phyloP scores from a whole-genome alignment of 37 sponge, comb jelly and placozoan species.

The Crambe crambe region DNA sequence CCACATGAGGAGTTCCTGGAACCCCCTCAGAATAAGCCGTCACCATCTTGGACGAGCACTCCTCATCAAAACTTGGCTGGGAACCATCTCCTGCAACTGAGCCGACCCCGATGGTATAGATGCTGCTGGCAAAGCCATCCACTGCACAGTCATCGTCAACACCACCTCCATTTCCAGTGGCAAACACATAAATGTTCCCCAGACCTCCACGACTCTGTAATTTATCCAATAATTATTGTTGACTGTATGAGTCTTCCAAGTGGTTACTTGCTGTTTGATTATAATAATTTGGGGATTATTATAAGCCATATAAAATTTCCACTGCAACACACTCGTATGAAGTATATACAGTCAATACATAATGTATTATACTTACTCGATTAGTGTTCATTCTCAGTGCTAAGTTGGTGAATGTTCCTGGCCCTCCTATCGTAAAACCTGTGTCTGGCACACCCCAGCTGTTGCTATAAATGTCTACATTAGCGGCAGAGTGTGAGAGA shows the following conservation, averaged over 20 bases:
- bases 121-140: slow-evolving; percentile 88
- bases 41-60: slow-evolving; percentile 88
- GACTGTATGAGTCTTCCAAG: not conserved
- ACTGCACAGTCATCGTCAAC: slow-evolving; percentile 82
- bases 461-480: slow-evolving; percentile 88
- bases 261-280: no score
- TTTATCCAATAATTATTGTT: not conserved
- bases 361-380: slow-evolving; percentile 24
- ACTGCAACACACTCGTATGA: no score
- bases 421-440: slow-evolving; percentile 87
- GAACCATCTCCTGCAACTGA: slow-evolving; percentile 69
- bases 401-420: slow-evolving; percentile 56
- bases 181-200: slow-evolving; percentile 90
- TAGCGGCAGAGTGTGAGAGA: slow-evolving; percentile 52
- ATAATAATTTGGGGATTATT: not conserved
- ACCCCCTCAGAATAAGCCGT: slow-evolving; percentile 75
- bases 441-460: slow-evolving; percentile 95
- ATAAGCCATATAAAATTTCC: not conserved
- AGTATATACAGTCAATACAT: no score
- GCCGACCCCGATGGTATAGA: slow-evolving; percentile 90
- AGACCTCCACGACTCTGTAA: slow-evolving; percentile 79
- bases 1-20: not conserved
- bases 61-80: slow-evolving; percentile 87
- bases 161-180: slow-evolving; percentile 93
- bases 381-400: slow-evolving; percentile 55